A percentile compares a stretch with the other conserved stretches of the same genome.
Conservation (phyloP, 2,797 vertebrate species). For the Hypotaenidia philippensis region DNA sequence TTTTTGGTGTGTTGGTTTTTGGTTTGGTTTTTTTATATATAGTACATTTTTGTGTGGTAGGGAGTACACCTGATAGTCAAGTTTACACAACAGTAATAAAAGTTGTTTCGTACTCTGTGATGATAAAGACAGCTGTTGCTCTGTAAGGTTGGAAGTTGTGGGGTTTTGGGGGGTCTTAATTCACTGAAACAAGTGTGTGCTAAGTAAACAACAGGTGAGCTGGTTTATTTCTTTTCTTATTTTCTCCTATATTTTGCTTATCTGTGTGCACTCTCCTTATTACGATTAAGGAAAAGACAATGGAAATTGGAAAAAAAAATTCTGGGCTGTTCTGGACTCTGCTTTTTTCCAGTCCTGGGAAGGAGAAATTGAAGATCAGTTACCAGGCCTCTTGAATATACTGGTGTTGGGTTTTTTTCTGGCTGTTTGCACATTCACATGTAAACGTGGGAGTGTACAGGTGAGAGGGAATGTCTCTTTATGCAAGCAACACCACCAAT, state of each 20-base stretch:
- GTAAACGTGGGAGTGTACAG: not conserved
- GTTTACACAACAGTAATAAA: not conserved
- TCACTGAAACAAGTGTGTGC: not conserved
- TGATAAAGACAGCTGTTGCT: not conserved
- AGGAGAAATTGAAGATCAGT: not conserved
- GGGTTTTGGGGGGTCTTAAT: not conserved
- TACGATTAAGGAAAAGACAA: not conserved
- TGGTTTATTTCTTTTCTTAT: not conserved
- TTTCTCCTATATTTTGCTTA: not conserved
- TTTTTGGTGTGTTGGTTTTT: too few species aligned
- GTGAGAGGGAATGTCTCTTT: not conserved
- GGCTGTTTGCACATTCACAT: fast-evolving
- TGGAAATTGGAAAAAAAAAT: not conserved
- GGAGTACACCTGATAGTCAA: not conserved
- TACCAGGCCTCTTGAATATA: not conserved
- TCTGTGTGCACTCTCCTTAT: not conserved
- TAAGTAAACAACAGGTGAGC: not conserved
- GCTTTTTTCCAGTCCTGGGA: not conserved
- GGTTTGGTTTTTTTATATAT: not conserved
- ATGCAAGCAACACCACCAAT: fast-evolving
- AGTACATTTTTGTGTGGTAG: not conserved
- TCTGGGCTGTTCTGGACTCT: not conserved
- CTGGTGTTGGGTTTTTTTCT: fast-evolving
- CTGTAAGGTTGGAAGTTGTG: not conserved
- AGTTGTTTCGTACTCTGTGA: not conserved